Base-by-base conservation (phyloP, 2,113 vertebrate species). In the Hippocampus zosterae region DNA sequence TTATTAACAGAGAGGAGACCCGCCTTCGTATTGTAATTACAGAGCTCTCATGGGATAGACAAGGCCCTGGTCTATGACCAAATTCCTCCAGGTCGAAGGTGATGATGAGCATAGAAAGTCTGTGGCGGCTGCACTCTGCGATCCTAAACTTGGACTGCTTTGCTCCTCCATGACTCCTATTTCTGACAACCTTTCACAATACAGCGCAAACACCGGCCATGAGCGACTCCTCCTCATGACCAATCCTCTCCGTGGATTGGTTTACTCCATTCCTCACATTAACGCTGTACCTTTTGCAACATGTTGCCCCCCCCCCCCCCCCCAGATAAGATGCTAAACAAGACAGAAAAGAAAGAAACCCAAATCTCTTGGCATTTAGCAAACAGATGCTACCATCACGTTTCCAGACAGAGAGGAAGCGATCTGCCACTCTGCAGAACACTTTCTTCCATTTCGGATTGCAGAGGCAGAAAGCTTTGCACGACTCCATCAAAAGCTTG, bases 41-140 rank as follows among this genome's bases (percentile, higher is more conserved):
- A 86, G 71, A 72, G 64, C 76, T 88, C 86, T 85, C 81, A 0
- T 37, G 76, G 86, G 86, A 89, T 87, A 85, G 87, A 85, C 76
- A 78, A 79, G 77, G 73, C 78, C 82, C 80, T 83, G 73, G 89
- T 90, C 90, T 88, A 90, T 88, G 86, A 88, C 87, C 81, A 76
- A 82, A 88, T 87, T 85, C 88, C 87, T 89, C 73, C 75, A 79
- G 87, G 88, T 85, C 76, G 70, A 66, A 74, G 84, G 78, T 87
- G 86, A 84, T 81, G 83, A 89, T 88, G 84, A 89, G 87, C 87
- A 84, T 50, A 65, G 56, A 83, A 76, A 78, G 71, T 73, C 68
- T 79, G 63, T 82, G 77, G 79, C 66, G 44, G 27, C 74, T 70
- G 64, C 64, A 77, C 29, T 64, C 46, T 68, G 25, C 13, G 59